Evolutionary conservation across 2,113 vertebrate genomes (phyloP).

Genomic region (Ornithorhynchus anatinus): DNA sequence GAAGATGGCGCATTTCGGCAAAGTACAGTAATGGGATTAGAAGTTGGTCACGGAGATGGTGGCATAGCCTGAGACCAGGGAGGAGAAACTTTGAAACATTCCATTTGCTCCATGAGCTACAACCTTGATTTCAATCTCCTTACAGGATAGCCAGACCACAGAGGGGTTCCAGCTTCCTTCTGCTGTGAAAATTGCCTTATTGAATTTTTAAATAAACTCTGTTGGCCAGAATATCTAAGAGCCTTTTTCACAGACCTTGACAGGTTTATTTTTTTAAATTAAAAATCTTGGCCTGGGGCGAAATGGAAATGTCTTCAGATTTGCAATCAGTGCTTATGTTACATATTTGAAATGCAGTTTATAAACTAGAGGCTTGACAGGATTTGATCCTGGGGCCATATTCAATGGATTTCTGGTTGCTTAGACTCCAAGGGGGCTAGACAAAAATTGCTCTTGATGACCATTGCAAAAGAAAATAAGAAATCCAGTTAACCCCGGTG

Average conservation of each 20-base stretch:
- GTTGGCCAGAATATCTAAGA: constrained; percentile 65
- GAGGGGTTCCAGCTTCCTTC: constrained; percentile 37
- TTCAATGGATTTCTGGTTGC: constrained; percentile 11
- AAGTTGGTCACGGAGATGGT: neutral
- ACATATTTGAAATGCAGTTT: constrained; percentile 58
- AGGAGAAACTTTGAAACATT: neutral
- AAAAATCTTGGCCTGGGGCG: constrained; percentile 63
- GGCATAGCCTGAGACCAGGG: neutral
- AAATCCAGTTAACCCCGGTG: neutral
- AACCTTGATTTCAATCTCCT: constrained; percentile 7
- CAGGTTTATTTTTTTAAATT: constrained; percentile 62
- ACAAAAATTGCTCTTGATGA: constrained; percentile 27
- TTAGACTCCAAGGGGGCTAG: neutral
- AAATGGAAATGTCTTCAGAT: constrained; percentile 71
- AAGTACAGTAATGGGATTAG: neutral
- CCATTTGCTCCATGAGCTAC: neutral
- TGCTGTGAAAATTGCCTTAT: constrained; percentile 69
- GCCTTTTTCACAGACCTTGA: constrained; percentile 62
- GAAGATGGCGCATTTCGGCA: no score
- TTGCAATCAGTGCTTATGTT: constrained; percentile 67
- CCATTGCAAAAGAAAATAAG: constrained; percentile 5
- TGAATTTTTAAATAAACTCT: constrained; percentile 77
- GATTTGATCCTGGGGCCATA: constrained; percentile 30
- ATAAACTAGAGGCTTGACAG: constrained; percentile 38
- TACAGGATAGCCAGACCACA: constrained; percentile 10